Conservation (phyloP, 2,797 vertebrate genomes). For the Sphenodon punctatus region DNA sequence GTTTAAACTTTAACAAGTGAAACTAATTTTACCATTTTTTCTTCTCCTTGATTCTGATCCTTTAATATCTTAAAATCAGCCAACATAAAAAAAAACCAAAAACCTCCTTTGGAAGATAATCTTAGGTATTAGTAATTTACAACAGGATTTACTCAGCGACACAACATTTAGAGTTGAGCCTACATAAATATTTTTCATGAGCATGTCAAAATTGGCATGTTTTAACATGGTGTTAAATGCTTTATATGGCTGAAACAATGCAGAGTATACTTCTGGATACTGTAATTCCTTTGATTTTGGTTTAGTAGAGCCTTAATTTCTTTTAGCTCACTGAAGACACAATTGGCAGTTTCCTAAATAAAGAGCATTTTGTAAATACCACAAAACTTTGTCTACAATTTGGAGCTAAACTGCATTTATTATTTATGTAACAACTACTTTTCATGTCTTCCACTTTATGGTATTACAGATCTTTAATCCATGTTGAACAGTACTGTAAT, state of each 20-base stretch:
- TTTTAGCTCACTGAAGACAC: background rate
- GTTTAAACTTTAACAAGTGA: too few species aligned
- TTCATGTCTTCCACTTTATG: too few species aligned
- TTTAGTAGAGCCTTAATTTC: fast-evolving
- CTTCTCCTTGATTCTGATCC: too few species aligned
- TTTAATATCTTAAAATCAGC: too few species aligned
- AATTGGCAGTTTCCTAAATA: conserved; percentile 11
- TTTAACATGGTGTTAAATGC: too few species aligned
- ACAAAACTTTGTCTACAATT: conserved; percentile 30
- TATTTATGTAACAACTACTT: background rate
- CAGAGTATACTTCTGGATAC: background rate
- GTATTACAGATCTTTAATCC: too few species aligned
- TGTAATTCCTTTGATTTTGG: background rate
- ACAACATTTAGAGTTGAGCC: background rate
- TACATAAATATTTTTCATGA: background rate
- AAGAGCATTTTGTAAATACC: conserved; percentile 5
- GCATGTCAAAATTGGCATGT: background rate
- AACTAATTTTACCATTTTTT: too few species aligned
- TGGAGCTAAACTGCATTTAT: background rate
- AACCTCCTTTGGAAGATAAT: too few species aligned
- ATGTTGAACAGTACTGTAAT: conserved; percentile 9
- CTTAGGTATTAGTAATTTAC: too few species aligned
- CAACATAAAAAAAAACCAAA: too few species aligned
- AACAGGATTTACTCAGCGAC: background rate
- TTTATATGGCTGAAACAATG: background rate